Percentiles rank a stretch among this genome's conserved stretches.
Conservation (phyloP, 1,140 invertebrate species). For the Leucophenga varia region DNA sequence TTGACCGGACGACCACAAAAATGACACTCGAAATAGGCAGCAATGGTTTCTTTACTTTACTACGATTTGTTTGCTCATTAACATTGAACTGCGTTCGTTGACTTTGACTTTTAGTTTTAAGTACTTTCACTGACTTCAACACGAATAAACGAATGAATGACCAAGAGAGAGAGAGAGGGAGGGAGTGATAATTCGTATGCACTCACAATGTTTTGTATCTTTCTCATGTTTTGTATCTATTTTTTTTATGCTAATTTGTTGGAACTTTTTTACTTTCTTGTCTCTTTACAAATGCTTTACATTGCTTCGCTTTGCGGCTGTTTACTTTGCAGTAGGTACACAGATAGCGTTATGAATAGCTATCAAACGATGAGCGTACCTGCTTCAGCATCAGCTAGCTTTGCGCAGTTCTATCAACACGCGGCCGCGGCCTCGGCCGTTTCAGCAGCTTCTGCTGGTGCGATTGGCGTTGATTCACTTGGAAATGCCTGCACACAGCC, state of each 20-base stretch:
- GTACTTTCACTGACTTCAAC: too few species aligned
- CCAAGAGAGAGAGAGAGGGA: too few species aligned
- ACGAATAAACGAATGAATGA: too few species aligned
- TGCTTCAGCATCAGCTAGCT: constrained; percentile 56
- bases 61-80: constrained; percentile 30
- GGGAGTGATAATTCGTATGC: too few species aligned
- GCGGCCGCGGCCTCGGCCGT: constrained; percentile 66
- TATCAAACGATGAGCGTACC: constrained; percentile 57
- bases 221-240: too few species aligned
- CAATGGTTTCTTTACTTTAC: background rate
- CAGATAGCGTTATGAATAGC: constrained; percentile 56
- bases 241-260: too few species aligned
- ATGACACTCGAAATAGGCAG: background rate
- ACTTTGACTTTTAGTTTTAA: constrained; percentile 12
- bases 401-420: constrained; percentile 86
- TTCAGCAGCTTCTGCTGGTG: constrained; percentile 61
- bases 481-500: constrained; percentile 62
- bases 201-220: too few species aligned
- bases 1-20: constrained; percentile 10
- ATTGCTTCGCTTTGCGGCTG: too few species aligned
- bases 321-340: constrained; percentile 43
- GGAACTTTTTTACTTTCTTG: constrained; percentile 8
- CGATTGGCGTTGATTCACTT: constrained; percentile 55
- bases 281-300: background rate
- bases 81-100: constrained; percentile 19